Conservation (phyloP, 2,113 vertebrate genomes). For the Sebastes schlegelii region DNA sequence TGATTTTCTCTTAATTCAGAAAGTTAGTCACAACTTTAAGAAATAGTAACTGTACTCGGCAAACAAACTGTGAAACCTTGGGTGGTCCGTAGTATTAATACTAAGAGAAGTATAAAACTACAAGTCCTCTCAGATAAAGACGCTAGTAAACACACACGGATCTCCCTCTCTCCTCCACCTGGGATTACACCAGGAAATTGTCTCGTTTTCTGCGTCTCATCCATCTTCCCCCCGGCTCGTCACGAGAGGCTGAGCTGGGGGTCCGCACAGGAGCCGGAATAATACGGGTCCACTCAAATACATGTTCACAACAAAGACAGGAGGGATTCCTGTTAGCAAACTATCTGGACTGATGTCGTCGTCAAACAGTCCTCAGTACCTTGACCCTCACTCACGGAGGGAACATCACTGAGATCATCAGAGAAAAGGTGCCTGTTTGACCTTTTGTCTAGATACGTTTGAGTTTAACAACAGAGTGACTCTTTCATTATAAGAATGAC, state of each 20-base stretch:
- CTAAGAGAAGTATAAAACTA: slow-evolving; percentile 2
- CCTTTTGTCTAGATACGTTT: background rate
- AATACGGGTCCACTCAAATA: slow-evolving; percentile 2
- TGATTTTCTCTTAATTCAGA: too few relatives aligned
- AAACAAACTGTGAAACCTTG: background rate
- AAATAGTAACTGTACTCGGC: background rate
- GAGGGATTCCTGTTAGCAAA: background rate
- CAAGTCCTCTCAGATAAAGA: slow-evolving; percentile 10
- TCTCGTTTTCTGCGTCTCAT: slow-evolving; percentile 70
- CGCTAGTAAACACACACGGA: background rate
- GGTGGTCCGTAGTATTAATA: slow-evolving; percentile 11
- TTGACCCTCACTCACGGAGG: background rate
- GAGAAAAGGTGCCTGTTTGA: background rate
- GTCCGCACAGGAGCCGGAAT: slow-evolving; percentile 18
- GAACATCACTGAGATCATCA: background rate
- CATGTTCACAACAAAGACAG: slow-evolving; percentile 6
- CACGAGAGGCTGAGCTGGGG: slow-evolving; percentile 47
- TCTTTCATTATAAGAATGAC: background rate
- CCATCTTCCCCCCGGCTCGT: slow-evolving; percentile 47
- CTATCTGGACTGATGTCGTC: background rate
- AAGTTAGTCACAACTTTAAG: background rate
- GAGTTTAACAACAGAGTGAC: background rate
- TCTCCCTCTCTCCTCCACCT: slow-evolving; percentile 37
- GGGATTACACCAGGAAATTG: slow-evolving; percentile 77
- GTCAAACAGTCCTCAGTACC: background rate